A percentile compares a stretch with the other conserved stretches of the same genome.
phyloP scores from a whole-genome alignment of 2,888 invertebrate species.

The Mesochorus sp. region DNA sequence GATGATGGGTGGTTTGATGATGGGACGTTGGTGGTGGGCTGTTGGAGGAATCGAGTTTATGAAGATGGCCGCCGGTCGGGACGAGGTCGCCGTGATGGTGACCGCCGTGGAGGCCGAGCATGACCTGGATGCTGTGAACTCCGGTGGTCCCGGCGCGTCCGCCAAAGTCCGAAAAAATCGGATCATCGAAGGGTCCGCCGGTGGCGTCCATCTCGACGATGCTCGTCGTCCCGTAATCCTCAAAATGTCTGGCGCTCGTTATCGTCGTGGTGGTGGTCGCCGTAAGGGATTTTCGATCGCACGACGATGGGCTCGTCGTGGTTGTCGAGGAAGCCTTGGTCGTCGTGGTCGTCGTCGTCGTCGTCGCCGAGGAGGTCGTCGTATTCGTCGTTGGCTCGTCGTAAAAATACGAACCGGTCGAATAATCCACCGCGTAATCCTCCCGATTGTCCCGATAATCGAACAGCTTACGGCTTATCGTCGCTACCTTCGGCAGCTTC shows the following conservation, averaged over 20 bases:
- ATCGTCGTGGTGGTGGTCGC: constrained; percentile 35
- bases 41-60: constrained; percentile 82
- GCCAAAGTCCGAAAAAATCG: constrained; percentile 90
- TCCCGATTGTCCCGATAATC: constrained; percentile 45
- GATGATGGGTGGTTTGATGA: constrained; percentile 76
- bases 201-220: constrained; percentile 87
- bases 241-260: constrained; percentile 12
- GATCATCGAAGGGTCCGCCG: constrained; percentile 89
- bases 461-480: constrained; percentile 49
- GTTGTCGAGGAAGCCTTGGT: constrained; percentile 22
- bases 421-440: constrained; percentile 58
- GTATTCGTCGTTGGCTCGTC: constrained; percentile 49
- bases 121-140: constrained; percentile 87
- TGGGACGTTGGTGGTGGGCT: constrained; percentile 81
- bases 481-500: constrained; percentile 46
- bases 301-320: constrained; percentile 41
- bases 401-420: constrained; percentile 49
- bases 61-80: constrained; percentile 78
- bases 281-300: constrained; percentile 18
- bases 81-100: constrained; percentile 78
- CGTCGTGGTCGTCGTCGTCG: constrained; percentile 19
- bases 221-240: constrained; percentile 52
- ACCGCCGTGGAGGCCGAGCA: constrained; percentile 85
- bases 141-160: constrained; percentile 84
- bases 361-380: no score